Evolutionary conservation across 2,797 vertebrate genomes (phyloP).

Genomic region (Acanthurus tractus): DNA sequence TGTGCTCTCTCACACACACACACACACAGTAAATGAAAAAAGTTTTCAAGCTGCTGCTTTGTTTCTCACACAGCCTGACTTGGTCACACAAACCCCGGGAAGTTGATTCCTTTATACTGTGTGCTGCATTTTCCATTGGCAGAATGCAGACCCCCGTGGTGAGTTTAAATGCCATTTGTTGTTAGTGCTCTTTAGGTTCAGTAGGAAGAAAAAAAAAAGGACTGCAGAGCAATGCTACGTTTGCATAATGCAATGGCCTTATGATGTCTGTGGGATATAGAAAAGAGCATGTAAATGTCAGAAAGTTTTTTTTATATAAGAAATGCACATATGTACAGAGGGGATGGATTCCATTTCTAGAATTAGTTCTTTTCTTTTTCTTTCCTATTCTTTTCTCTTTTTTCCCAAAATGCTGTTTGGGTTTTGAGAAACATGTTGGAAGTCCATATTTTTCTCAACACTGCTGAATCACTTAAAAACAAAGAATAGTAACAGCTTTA

Average conservation of each 20-base stretch:
- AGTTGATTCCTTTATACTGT: constrained; percentile 28
- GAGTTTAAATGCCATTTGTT: constrained; percentile 78
- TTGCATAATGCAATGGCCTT: constrained; percentile 64
- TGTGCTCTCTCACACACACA: background rate
- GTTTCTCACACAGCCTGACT: constrained; percentile 7
- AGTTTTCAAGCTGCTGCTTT: constrained; percentile 21
- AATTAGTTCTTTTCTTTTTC: background rate
- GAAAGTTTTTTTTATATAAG: constrained; percentile 22
- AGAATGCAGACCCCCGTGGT: constrained; percentile 63
- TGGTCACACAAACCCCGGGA: constrained; percentile 16
- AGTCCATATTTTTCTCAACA: too few species aligned
- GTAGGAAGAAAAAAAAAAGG: background rate
- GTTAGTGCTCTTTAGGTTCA: constrained; percentile 57
- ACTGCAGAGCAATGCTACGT: constrained; percentile 50
- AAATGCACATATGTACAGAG: constrained; percentile 3
- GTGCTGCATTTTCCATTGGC: constrained; percentile 45
- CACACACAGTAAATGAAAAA: background rate
- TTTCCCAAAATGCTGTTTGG: constrained; percentile 3
- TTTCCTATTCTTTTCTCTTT: background rate
- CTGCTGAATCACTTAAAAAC: too few species aligned
- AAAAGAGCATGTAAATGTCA: constrained; percentile 60
- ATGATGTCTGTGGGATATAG: constrained; percentile 31
- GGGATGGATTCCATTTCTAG: constrained; percentile 2
- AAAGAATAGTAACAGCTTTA: too few species aligned
- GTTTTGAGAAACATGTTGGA: background rate